Percentiles rank a stretch among this genome's conserved stretches.
Evolutionary conservation across 2,797 vertebrate species (phyloP).

Genomic region (Podargus strigoides): DNA sequence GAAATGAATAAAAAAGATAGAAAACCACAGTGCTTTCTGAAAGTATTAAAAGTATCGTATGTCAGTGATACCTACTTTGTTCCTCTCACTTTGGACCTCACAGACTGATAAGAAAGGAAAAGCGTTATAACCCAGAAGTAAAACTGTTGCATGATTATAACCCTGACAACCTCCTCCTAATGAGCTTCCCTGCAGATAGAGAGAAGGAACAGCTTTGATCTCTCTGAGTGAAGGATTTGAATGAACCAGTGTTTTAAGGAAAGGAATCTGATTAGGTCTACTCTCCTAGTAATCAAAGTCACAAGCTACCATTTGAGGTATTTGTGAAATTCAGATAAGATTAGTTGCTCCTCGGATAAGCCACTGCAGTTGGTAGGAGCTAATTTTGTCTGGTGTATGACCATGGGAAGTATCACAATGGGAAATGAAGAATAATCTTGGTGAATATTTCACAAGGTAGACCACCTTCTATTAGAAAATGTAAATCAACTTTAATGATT

Average conservation of each 20-base stretch:
- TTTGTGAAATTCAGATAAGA: slow-evolving; percentile 78
- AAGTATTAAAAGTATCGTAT: slow-evolving; percentile 61
- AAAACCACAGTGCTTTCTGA: neutral
- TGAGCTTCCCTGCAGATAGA: slow-evolving; percentile 76
- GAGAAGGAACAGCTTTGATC: slow-evolving; percentile 76
- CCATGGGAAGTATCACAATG: slow-evolving; percentile 12
- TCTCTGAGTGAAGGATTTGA: slow-evolving; percentile 61
- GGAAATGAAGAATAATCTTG: neutral
- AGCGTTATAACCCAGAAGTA: slow-evolving; percentile 73
- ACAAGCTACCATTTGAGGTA: slow-evolving; percentile 76
- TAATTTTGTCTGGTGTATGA: slow-evolving; percentile 66
- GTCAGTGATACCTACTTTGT: slow-evolving; percentile 75
- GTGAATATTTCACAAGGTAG: neutral
- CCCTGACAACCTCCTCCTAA: slow-evolving; percentile 75
- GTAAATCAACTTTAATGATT: neutral
- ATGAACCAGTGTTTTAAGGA: slow-evolving; percentile 74
- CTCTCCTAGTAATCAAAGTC: slow-evolving; percentile 74
- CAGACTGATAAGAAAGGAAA: slow-evolving; percentile 76
- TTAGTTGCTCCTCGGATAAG: slow-evolving; percentile 66
- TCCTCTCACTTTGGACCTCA: slow-evolving; percentile 76
- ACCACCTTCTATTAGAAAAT: neutral
- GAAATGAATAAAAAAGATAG: neutral
- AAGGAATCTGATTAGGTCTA: slow-evolving; percentile 69
- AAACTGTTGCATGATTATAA: slow-evolving; percentile 77
- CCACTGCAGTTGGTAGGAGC: slow-evolving; percentile 54